Evolutionary conservation across 2,888 invertebrate species (phyloP).

Genomic region (Drosophila aldrichi): DNA sequence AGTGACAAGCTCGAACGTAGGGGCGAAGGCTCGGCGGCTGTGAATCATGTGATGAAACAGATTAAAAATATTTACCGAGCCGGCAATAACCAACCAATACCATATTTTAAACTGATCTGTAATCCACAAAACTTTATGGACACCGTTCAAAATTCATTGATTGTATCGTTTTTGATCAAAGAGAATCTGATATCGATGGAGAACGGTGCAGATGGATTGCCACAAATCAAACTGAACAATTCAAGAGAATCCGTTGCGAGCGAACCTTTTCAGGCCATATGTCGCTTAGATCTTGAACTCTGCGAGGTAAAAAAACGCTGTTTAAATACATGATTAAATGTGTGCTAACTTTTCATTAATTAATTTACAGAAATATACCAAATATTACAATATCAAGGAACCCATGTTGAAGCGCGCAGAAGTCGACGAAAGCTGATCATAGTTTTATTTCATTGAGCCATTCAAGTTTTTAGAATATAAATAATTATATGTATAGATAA

Average conservation of each 20-base stretch:
- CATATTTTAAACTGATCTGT: slow-evolving; percentile 87
- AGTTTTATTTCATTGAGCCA: background rate
- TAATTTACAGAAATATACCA: slow-evolving; percentile 72
- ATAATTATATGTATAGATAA: background rate
- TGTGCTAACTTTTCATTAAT: background rate
- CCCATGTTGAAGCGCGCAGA: slow-evolving; percentile 64
- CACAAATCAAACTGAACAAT: slow-evolving; percentile 69
- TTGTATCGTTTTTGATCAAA: slow-evolving; percentile 87
- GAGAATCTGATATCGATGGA: slow-evolving; percentile 86
- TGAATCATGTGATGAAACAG: slow-evolving; percentile 86
- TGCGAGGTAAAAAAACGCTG: slow-evolving; percentile 70
- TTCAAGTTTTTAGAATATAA: background rate
- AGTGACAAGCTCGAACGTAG: slow-evolving; percentile 85
- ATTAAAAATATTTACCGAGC: slow-evolving; percentile 84
- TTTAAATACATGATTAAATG: background rate
- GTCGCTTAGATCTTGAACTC: slow-evolving; percentile 69
- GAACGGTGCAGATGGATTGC: slow-evolving; percentile 83
- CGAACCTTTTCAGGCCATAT: slow-evolving; percentile 76
- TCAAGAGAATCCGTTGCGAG: slow-evolving; percentile 34
- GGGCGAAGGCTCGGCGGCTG: slow-evolving; percentile 87
- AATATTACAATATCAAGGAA: slow-evolving; percentile 69
- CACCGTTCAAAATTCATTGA: slow-evolving; percentile 88
- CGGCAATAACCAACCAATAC: slow-evolving; percentile 85
- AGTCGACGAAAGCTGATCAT: slow-evolving; percentile 18
- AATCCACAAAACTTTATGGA: slow-evolving; percentile 87